These are phyloP conservation scores for Drosophila incognita DNA, from an alignment of 2,888 invertebrate genomes.

Conservation along the genomic window DNA sequence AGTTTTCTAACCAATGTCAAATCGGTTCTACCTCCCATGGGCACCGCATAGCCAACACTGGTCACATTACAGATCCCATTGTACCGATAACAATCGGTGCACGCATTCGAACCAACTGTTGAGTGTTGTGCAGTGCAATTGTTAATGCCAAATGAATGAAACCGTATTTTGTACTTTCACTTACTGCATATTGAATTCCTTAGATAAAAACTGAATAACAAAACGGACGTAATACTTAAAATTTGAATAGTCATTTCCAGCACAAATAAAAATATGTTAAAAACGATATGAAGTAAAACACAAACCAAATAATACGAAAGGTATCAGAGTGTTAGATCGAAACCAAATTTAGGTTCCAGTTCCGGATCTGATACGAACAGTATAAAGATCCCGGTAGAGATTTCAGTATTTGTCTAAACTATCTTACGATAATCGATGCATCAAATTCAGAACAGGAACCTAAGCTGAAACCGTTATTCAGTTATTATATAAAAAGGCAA, in stretches of 20 bases:
- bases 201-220: background rate
- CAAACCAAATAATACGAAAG: background rate
- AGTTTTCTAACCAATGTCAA: background rate
- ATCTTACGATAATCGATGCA: background rate
- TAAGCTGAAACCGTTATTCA: rapidly evolving
- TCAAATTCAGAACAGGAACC: background rate
- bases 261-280: background rate
- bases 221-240: background rate
- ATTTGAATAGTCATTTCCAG: background rate
- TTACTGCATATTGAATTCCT: background rate
- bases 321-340: background rate
- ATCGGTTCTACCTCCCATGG: background rate
- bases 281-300: background rate
- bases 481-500: too few species aligned
- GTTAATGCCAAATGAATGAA: too few species aligned
- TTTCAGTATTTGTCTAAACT: background rate
- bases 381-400: background rate
- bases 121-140: background rate
- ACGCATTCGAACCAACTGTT: background rate
- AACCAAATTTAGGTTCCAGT: background rate
- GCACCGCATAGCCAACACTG: background rate
- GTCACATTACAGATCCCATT: conserved; percentile 10
- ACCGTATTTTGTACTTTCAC: background rate
- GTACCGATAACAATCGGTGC: conserved; percentile 4
- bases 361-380: background rate